Conservation (phyloP, 2,113 vertebrate species). For the Seriola quinqueradiata region DNA sequence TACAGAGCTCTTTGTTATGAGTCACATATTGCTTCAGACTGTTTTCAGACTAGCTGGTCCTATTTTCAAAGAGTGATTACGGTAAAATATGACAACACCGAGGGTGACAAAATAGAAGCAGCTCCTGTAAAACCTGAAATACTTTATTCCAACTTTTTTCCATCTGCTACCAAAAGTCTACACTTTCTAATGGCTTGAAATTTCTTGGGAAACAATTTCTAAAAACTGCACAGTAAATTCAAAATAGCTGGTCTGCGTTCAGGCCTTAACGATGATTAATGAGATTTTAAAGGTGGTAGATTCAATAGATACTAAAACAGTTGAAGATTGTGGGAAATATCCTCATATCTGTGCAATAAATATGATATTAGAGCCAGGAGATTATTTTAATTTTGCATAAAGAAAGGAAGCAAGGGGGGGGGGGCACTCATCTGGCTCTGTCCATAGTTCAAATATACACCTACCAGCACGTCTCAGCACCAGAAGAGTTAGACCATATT, state of each 20-base stretch:
- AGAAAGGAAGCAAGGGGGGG: background rate
- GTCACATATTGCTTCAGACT: background rate
- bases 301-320: background rate
- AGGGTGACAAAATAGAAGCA: background rate
- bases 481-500: background rate
- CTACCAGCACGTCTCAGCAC: background rate
- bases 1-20: background rate
- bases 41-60: slow-evolving; percentile 11
- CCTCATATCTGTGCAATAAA: background rate
- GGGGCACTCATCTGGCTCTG: background rate
- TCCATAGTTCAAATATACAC: background rate
- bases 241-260: no score
- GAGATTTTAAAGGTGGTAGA: no score
- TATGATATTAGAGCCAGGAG: background rate
- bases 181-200: background rate
- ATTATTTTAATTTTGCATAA: background rate
- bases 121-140: slow-evolving; percentile 4
- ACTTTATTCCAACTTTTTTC: background rate
- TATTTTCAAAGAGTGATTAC: slow-evolving; percentile 27
- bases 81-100: slow-evolving; percentile 3
- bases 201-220: background rate
- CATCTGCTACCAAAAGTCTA: background rate
- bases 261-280: background rate
- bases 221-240: no score
- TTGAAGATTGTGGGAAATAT: background rate